Base-by-base conservation (phyloP, 2,888 invertebrate species). In the Lymantria monacha region DNA sequence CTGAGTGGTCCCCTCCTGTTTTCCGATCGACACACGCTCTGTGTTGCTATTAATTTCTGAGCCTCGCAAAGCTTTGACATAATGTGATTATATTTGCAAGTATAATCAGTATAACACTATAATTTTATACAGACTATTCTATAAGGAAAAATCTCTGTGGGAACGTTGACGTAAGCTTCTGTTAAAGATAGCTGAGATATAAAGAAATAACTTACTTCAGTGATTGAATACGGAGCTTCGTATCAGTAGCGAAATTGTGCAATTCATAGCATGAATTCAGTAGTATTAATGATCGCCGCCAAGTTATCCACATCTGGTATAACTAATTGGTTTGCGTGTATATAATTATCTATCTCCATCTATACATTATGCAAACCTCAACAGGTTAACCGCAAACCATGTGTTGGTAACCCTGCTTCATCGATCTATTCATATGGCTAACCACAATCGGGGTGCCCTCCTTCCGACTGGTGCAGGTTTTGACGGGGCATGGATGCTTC, bases 11-110 rank as follows among this genome's bases (percentile, higher is more conserved):
- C 90, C 89, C 89, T 85, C 78, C 72, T 83, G 81, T 82, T 84
- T 81, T 78, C 80, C 84, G 81, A 87, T 85, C 83, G 78, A 72
- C 81, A 74, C 79, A 74, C 82, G 77, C 79, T 77, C 79, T 78
- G 79, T 76, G 80, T 85, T 79, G 83, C 89, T 87, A 89, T 89
- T 90, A 89, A 90, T 90, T 88, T 85, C 87, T 84, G 81, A 76
- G 74, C 83, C 84, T 84, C 86, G 79, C 85, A 83, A 82, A 85
- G 86, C 82, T 84, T 83, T 83, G 82, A 83, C 87, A 77, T 87
- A 85, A 89, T 87, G 87, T 84, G 83, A 86, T 87, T 87, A 77
- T 86, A 89, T 89, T 88, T 87, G 87, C 87, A 88, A 89, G 87
- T 86, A 76, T 82, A 87, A 89, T 87, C 74, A 61, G 72, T 69